Base-by-base conservation (phyloP, 2,888 invertebrate species). In the Rotaria magnacalcarata region DNA sequence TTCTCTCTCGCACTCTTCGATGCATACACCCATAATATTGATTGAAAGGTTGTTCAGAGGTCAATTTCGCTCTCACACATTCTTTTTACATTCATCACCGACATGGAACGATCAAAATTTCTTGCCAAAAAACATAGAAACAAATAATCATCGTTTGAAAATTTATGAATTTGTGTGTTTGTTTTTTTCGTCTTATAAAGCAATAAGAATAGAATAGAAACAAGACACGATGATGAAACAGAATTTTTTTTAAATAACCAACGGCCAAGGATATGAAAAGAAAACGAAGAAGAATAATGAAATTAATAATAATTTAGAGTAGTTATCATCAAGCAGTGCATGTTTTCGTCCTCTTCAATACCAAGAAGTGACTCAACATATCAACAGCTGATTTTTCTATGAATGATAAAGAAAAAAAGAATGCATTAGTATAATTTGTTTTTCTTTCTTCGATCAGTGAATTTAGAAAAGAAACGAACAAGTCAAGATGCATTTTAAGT, bases 31-130 rank as follows among this genome's bases (percentile, higher is more conserved):
- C 67, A 34, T 67, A 41, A 34, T 67, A 34, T 34, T 67, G 27
- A 34, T 67, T 41, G 67, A 67, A 67, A 67, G 67, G 67, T 67
- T 67, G 67, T 67, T 67, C 41, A 67, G 67, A 67, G 67, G 67
- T 67, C 67, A 67, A 67, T 67, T 67, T 67, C 34, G 67, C 41
- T 27, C 27, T 67, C 67, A 41, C 67, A 67, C 67, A 34, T 67
- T 34, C 34, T 67, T 19, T 67, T 41, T 67, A 14, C 5, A 16
- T 34, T 34, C 67, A 67, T 41, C 34, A 34, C 19, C 14, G 34
- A 34, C 34, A 5, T 67, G 67, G 19, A 67, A 67, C 19, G 67
- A 67, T 67, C 67, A 67, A 67, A 67, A 67, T 34, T 67, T 67
- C 34, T 67, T 6, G 16, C 52, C 16, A 16, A 52, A 14, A 16